Evolutionary conservation across 2,113 vertebrate species (phyloP).

Genomic region (Laticauda colubrina): DNA sequence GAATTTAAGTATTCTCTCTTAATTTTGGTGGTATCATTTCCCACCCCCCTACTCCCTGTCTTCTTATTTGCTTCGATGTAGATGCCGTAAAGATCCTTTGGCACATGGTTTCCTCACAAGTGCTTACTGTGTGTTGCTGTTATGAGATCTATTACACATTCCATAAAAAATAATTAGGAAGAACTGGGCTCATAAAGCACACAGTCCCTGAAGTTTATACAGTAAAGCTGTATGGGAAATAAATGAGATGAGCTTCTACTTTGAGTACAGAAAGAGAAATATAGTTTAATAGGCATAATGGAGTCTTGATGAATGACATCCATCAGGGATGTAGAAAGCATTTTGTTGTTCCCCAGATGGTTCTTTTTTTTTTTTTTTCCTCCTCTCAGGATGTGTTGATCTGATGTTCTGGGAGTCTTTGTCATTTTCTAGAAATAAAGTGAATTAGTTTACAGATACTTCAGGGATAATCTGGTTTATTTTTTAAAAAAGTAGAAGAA

Average conservation of each 20-base stretch:
- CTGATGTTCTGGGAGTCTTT: not conserved
- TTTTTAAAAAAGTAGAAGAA: not conserved
- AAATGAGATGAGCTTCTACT: not conserved
- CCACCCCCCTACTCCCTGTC: rapidly evolving
- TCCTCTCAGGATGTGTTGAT: not conserved
- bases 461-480: not conserved
- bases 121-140: not conserved
- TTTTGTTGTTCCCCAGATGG: not conserved
- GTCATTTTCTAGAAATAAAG: not conserved
- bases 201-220: not conserved
- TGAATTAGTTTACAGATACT: not conserved
- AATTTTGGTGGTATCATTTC: not conserved
- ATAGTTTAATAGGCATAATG: not conserved
- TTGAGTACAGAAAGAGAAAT: not conserved
- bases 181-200: not conserved
- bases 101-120: not conserved
- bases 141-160: not conserved
- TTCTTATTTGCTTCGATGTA: not conserved
- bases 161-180: not conserved
- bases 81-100: not conserved
- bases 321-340: not conserved
- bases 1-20: not conserved
- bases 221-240: not conserved
- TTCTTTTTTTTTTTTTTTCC: rapidly evolving
- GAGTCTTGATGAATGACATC: not conserved